A percentile compares a stretch with the other conserved stretches of the same genome.
Conservation (phyloP, 2,113 vertebrate genomes). For the Eclectus roratus region DNA sequence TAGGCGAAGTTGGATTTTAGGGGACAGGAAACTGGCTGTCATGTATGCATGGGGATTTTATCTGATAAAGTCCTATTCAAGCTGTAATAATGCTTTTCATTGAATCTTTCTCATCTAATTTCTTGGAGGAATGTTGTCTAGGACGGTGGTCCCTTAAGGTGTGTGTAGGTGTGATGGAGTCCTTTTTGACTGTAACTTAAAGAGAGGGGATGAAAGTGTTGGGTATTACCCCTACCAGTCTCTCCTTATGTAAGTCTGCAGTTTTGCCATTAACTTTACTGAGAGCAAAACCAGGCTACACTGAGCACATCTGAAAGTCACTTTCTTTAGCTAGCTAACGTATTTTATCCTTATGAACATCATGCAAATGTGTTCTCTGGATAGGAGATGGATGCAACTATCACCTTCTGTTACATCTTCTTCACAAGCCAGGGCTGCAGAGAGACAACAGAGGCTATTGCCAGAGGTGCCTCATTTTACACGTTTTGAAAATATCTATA, state of each 20-base stretch:
- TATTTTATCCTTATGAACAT: not conserved
- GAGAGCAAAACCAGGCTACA: not conserved
- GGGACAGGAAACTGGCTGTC: not conserved
- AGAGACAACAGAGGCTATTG: not conserved
- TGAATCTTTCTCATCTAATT: not conserved
- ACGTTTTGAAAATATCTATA: not conserved
- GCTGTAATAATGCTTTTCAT: not conserved
- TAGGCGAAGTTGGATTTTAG: not conserved
- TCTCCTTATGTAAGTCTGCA: not conserved
- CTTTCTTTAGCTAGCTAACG: not conserved
- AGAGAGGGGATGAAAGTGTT: not conserved
- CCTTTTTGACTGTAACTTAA: not conserved
- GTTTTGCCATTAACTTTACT: not conserved
- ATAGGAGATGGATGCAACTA: not conserved
- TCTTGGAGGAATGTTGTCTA: not conserved
- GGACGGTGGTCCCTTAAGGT: not conserved
- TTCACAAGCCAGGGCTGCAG: not conserved
- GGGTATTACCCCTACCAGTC: not conserved
- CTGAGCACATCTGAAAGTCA: not conserved
- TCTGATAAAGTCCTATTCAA: not conserved
- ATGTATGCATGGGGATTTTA: not conserved
- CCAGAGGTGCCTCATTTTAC: not conserved
- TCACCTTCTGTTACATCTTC: not conserved
- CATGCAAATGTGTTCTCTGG: not conserved
- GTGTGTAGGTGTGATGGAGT: fast-evolving